Evolutionary conservation across 2,888 invertebrate genomes (phyloP).

Genomic region (Coleophora deauratella): DNA sequence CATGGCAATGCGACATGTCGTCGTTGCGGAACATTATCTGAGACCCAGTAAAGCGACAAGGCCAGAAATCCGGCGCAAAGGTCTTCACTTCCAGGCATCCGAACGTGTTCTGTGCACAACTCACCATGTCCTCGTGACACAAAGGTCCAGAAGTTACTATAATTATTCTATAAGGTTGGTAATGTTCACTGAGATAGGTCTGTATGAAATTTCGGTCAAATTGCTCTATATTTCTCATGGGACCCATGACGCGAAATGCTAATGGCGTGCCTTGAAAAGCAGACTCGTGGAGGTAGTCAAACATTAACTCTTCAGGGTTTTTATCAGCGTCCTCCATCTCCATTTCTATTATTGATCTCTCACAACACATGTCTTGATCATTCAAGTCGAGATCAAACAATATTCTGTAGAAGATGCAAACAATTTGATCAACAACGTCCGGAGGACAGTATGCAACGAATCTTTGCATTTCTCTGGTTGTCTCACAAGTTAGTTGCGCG

Average conservation of each 20-base stretch:
- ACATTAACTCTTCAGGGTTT: constrained; percentile 41
- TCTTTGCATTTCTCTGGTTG: constrained; percentile 41
- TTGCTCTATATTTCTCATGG: constrained; percentile 75
- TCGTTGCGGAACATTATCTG: constrained; percentile 41
- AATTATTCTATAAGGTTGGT: constrained; percentile 75
- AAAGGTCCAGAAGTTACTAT: constrained; percentile 82
- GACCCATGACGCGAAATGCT: constrained; percentile 69
- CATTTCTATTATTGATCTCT: constrained; percentile 33
- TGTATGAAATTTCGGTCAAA: constrained; percentile 59
- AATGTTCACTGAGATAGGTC: constrained; percentile 31
- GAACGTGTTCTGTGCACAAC: constrained; percentile 65
- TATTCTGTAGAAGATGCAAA: constrained; percentile 29
- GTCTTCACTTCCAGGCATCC: constrained; percentile 50
- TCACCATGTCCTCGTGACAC: constrained; percentile 75
- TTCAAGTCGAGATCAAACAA: constrained; percentile 30
- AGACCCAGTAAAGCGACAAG: constrained; percentile 31
- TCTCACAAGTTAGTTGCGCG: constrained; percentile 31
- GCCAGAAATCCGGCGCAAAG: constrained; percentile 21
- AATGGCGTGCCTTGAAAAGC: constrained; percentile 67
- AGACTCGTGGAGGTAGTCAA: constrained; percentile 61
- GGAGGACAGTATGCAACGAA: constrained; percentile 31
- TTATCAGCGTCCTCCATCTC: constrained; percentile 45
- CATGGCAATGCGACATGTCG: constrained; percentile 50
- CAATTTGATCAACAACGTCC: constrained; percentile 15
- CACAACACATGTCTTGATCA: constrained; percentile 30